Conservation (phyloP, 92 coral and sea anemone genomes). For the Chrysogorgia sp. region DNA sequence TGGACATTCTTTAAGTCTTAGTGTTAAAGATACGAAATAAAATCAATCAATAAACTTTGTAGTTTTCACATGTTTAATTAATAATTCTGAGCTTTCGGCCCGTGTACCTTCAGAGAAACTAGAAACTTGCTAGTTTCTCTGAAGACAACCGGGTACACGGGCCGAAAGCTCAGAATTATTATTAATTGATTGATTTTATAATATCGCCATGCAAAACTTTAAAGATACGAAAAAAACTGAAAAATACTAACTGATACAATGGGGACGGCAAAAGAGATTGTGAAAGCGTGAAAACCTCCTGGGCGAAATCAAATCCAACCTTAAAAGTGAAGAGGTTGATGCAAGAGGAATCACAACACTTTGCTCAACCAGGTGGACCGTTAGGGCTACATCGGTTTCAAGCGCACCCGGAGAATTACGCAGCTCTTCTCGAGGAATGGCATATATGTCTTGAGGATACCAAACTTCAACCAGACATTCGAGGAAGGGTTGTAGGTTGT, state of each 20-base stretch:
- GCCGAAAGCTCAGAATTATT: too few relatives aligned
- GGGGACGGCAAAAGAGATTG: slow-evolving; percentile 44
- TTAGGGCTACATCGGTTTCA: slow-evolving; percentile 22
- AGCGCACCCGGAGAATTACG: slow-evolving; percentile 1
- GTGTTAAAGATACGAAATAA: not conserved
- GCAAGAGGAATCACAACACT: slow-evolving; percentile 20
- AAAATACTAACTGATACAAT: slow-evolving; percentile 49
- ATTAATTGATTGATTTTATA: too few relatives aligned
- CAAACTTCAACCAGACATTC: slow-evolving; percentile 22
- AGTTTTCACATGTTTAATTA: too few relatives aligned
- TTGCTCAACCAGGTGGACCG: slow-evolving; percentile 23
- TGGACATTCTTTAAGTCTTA: slow-evolving; percentile 23
- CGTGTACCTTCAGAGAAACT: too few relatives aligned
- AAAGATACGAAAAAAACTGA: slow-evolving; percentile 36
- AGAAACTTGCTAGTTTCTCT: too few relatives aligned
- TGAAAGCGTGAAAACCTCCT: slow-evolving; percentile 52
- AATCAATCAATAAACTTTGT: too few relatives aligned
- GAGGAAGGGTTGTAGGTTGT: slow-evolving; percentile 20
- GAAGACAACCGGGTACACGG: too few relatives aligned
- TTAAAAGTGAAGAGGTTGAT: slow-evolving; percentile 34
- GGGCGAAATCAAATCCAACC: slow-evolving; percentile 44
- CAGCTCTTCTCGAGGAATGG: slow-evolving; percentile 19
- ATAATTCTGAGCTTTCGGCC: too few relatives aligned
- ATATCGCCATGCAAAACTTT: too few relatives aligned
- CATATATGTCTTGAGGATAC: slow-evolving; percentile 26